phyloP scores from a whole-genome alignment of 2,797 vertebrate species.

The Urosaurus nigricauda region DNA sequence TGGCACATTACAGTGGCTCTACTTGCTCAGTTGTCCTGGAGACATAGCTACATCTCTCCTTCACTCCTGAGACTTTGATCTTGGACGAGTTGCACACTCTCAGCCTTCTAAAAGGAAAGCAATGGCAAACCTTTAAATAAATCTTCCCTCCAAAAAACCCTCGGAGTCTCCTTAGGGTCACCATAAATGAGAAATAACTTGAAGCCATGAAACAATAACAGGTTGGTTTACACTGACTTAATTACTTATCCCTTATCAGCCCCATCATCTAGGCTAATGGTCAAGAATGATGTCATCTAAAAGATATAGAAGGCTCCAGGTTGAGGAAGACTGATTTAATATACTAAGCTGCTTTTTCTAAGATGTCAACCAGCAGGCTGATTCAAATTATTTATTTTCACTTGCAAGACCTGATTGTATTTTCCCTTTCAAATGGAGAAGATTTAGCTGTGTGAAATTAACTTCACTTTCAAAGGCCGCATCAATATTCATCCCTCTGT shows the following conservation, averaged over 20 bases:
- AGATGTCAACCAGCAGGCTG: not conserved
- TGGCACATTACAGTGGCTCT: no score
- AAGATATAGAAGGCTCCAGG: not conserved
- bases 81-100: no score
- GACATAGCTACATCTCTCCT: no score
- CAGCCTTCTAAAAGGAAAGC: no score
- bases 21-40: no score
- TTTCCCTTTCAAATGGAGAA: not conserved
- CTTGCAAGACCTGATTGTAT: not conserved
- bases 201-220: not conserved
- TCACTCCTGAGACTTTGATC: no score
- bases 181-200: no score
- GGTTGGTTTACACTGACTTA: no score
- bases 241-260: not conserved
- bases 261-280: no score
- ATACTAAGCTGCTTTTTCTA: not conserved
- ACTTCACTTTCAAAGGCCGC: conserved; percentile 7
- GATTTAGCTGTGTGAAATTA: not conserved
- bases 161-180: no score
- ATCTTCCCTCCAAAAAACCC: no score
- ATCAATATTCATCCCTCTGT: conserved; percentile 40
- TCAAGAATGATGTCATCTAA: not conserved
- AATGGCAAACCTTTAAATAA: no score
- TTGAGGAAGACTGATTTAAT: not conserved
- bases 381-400: conserved; percentile 8